Base-by-base conservation (phyloP, 2,797 vertebrate species). In the Brachymystax lenok region DNA sequence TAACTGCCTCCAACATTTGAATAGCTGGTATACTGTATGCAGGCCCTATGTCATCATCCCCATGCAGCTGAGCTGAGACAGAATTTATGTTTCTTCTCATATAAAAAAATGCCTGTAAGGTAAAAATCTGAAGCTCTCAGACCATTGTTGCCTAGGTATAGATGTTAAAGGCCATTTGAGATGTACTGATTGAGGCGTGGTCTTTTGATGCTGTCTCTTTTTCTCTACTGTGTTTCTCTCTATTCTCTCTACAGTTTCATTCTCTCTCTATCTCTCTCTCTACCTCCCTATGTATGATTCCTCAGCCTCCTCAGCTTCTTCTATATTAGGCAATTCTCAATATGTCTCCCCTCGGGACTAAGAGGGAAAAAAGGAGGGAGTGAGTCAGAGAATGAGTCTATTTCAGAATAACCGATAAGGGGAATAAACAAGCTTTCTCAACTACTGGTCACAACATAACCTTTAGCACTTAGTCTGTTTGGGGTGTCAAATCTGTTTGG, bases 261-360 rank as follows among this genome's bases (percentile, higher is more conserved):
- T 56, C 54, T 56, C 14, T 7, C 12, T 14, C 7, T 52, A 1
- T 56, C 3, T 66, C 2, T 30, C 24, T 30, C 13, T 1, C 64
- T 67, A 13, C 24, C 27, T 67, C 28, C 17, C 30, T 35, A 30
- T 33, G 14, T 17, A 33, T 68, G 27, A 68, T 17, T 68, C 30
- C 16, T 28, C 64, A 8, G 27, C 27, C 14, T 67, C 28, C 5
- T 17, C 64, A 6, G 64, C 64, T 74, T 51, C 69, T 59, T 51
- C 80, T 79, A 82, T 82, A 82, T 82, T 79, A 77, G 77, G 80
- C 30, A 74, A 67, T 77, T 70, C 71, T 67, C 54, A 21, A 68
- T 67, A 72, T 56, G 59, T 67, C 50, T 16, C 76, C 69, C 69
- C 35, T 50, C 70, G 74, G 71, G 27, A 35, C 28, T 68, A 68